These are phyloP conservation scores for Amiota minor DNA, from an alignment of 2,888 invertebrate species.

Conservation along the genomic window DNA sequence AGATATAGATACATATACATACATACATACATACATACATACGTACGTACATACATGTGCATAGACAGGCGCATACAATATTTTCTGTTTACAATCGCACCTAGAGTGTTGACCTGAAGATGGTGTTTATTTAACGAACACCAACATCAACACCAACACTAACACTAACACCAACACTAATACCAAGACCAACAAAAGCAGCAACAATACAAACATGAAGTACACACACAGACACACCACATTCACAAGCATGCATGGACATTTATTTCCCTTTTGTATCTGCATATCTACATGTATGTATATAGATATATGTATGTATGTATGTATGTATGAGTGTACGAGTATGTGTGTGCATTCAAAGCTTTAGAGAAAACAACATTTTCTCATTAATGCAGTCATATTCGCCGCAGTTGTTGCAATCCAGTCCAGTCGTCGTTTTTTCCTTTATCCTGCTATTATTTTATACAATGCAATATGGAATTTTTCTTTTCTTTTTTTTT, in stretches of 20 bases:
- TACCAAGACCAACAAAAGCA: background rate
- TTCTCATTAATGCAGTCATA: background rate
- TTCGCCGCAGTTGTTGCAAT: background rate
- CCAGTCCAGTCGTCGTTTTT: background rate
- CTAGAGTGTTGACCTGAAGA: conserved; percentile 71
- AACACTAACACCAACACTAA: background rate
- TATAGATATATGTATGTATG: background rate
- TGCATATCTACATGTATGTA: background rate
- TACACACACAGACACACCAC: background rate
- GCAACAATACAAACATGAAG: background rate
- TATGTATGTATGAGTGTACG: conserved; percentile 9
- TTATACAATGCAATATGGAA: background rate
- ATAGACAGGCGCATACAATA: background rate
- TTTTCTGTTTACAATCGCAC: conserved; percentile 66
- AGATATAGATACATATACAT: no score
- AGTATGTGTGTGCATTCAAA: background rate
- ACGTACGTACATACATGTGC: background rate
- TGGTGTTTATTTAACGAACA: conserved; percentile 58
- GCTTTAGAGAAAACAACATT: no score
- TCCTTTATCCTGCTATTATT: background rate
- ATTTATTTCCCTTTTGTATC: background rate
- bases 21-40: background rate
- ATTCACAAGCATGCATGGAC: no score
- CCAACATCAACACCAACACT: background rate
- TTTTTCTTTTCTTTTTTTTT: background rate